These are phyloP conservation scores for Mastomys coucha DNA, from an alignment of 2,113 vertebrate genomes.

Conservation along the genomic window DNA sequence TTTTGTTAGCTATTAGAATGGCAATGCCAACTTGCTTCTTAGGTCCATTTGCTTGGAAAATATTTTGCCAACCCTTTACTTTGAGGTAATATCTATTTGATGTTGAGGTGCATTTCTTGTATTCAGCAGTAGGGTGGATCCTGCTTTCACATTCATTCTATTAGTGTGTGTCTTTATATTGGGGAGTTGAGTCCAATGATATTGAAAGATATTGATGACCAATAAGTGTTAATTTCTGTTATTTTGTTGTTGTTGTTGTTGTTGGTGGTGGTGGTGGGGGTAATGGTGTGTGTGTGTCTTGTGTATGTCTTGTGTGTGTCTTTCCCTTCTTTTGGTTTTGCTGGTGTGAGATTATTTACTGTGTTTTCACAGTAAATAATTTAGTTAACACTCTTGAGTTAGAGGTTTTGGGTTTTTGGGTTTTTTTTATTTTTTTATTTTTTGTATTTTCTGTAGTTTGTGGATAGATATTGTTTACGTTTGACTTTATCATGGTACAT, in stretches of 20 bases:
- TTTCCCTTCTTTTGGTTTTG: neutral
- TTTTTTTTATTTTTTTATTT: too few species aligned
- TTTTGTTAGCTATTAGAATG: too few species aligned
- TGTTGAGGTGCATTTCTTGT: neutral
- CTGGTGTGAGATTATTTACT: neutral
- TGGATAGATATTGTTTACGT: neutral
- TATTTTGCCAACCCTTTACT: too few species aligned
- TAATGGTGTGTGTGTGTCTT: neutral
- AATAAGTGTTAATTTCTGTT: neutral
- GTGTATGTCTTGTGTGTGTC: neutral
- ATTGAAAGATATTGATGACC: neutral
- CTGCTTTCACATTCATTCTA: neutral
- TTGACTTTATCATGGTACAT: neutral
- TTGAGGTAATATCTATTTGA: too few species aligned
- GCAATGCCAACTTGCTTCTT: too few species aligned
- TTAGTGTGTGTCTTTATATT: neutral
- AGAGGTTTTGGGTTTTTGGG: too few species aligned
- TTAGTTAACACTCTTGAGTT: neutral
- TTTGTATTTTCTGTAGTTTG: neutral
- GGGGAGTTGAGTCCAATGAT: neutral
- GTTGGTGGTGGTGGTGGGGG: too few species aligned
- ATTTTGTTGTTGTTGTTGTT: neutral
- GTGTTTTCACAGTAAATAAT: neutral
- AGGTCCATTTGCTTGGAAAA: too few species aligned
- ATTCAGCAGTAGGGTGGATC: neutral